phyloP scores from a whole-genome alignment of 2,797 vertebrate species.

The Eulemur albifrons region DNA sequence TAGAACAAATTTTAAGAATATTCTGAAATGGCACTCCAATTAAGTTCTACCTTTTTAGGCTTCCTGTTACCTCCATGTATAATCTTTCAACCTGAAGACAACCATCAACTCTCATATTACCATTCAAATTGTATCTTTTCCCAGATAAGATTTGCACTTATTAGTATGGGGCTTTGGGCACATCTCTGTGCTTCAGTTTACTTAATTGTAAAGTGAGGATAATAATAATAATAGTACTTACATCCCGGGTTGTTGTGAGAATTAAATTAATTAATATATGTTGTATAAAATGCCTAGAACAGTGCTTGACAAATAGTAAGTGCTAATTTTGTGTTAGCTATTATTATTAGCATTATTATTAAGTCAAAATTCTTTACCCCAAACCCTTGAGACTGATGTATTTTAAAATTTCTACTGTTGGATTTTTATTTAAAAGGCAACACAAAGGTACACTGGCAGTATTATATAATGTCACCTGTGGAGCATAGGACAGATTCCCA shows the following conservation, averaged over 20 bases:
- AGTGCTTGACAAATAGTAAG: neutral
- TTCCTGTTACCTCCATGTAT: neutral
- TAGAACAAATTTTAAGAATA: neutral
- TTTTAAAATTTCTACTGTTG: slow-evolving; percentile 19
- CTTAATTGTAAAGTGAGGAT: neutral
- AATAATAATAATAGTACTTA: neutral
- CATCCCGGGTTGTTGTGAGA: neutral
- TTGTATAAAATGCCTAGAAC: neutral
- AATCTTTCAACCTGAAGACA: neutral
- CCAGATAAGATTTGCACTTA: neutral
- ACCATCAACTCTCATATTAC: neutral
- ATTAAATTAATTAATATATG: neutral
- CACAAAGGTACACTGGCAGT: neutral
- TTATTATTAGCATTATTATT: neutral
- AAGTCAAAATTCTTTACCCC: neutral
- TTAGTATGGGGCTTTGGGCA: neutral
- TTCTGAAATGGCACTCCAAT: neutral
- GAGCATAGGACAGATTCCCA: neutral
- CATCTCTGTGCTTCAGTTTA: neutral
- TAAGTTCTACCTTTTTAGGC: neutral
- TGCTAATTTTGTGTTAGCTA: neutral
- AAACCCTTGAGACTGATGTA: neutral
- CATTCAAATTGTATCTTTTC: neutral
- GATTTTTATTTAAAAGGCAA: slow-evolving; percentile 12
- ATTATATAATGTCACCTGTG: neutral